These are phyloP conservation scores for Dichetophora obliterata DNA, from an alignment of 2,888 invertebrate species.

Conservation along the genomic window DNA sequence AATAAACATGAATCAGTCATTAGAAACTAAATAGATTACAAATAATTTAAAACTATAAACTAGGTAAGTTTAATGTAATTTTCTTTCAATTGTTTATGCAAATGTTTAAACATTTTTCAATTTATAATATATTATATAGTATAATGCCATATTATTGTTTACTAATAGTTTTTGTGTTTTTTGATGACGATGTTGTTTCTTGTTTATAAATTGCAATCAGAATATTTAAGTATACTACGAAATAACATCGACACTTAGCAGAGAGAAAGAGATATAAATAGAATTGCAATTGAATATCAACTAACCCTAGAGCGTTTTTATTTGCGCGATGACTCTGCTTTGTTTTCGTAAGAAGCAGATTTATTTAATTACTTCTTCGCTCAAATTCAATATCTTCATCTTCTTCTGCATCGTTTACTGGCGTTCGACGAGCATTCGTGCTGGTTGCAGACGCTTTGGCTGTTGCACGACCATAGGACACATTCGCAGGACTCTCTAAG, in stretches of 20 bases:
- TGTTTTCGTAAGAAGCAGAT: not conserved
- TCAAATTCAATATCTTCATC: constrained; percentile 53
- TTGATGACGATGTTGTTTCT: too few species aligned
- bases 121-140: too few species aligned
- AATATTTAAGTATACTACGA: too few species aligned
- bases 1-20: constrained; percentile 37
- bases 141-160: too few species aligned
- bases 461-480: constrained; percentile 19
- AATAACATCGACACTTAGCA: too few species aligned
- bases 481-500: constrained; percentile 48
- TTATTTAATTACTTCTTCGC: constrained; percentile 58
- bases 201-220: too few species aligned
- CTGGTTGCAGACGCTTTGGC: constrained; percentile 30
- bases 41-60: constrained; percentile 20
- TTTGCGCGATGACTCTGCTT: not conserved
- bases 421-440: constrained; percentile 37
- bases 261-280: too few species aligned
- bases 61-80: not conserved
- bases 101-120: too few species aligned
- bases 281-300: too few species aligned
- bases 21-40: constrained; percentile 29
- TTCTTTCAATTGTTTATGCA: too few species aligned
- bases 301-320: too few species aligned
- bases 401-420: constrained; percentile 43
- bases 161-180: too few species aligned